Percentiles rank a stretch among this genome's conserved stretches.
Conservation (phyloP, 2,113 vertebrate genomes). For the Phaetusa simplex region DNA sequence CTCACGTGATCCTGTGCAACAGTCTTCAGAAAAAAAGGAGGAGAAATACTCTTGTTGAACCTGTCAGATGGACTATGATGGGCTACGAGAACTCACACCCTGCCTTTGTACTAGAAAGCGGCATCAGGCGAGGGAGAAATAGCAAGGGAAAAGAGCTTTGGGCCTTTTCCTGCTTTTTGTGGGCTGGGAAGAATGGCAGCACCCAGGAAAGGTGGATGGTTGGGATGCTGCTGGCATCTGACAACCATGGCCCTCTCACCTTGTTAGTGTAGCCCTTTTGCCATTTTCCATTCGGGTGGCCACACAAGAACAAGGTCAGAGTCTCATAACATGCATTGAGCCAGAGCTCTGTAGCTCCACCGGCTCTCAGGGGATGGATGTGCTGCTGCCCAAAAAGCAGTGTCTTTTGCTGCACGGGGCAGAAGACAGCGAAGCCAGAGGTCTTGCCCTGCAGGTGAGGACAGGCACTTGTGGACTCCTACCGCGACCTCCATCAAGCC, state of each 20-base stretch:
- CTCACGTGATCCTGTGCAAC: background rate
- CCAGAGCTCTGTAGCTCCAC: background rate
- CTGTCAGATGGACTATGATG: background rate
- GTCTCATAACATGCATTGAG: accelerated
- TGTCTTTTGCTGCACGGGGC: background rate
- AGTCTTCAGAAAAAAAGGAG: background rate
- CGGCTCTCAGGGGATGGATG: background rate
- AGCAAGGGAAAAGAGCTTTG: background rate
- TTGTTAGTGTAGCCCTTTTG: background rate
- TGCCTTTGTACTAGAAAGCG: background rate
- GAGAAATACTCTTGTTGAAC: background rate
- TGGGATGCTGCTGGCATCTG: background rate
- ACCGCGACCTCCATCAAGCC: background rate
- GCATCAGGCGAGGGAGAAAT: background rate
- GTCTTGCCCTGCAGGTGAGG: accelerated
- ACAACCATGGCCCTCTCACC: background rate
- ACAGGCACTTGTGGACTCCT: background rate
- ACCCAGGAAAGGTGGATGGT: background rate
- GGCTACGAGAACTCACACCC: background rate
- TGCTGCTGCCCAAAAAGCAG: background rate
- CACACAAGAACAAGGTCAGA: background rate
- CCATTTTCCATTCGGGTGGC: background rate
- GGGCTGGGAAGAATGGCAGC: background rate
- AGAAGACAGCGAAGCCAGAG: background rate
- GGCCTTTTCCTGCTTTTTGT: background rate